These are phyloP conservation scores for Australoheros scitulus DNA, from an alignment of 2,113 vertebrate genomes.

Conservation along the genomic window DNA sequence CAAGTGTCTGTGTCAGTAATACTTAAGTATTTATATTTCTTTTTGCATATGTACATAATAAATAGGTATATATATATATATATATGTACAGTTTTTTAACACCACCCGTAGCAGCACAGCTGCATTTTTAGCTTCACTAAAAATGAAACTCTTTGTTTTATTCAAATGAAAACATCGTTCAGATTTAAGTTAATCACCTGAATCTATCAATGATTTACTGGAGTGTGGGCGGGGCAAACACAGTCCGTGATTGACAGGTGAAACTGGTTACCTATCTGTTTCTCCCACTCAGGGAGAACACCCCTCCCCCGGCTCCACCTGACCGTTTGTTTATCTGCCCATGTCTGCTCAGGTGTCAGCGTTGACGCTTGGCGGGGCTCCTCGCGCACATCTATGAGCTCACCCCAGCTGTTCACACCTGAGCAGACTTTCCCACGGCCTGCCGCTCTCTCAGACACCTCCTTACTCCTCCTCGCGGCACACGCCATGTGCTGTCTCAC, in stretches of 20 bases:
- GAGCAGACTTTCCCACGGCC: conserved; percentile 62
- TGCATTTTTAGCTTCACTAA: too few species aligned
- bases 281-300: neutral
- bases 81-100: too few species aligned
- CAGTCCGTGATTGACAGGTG: neutral
- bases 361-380: conserved; percentile 51
- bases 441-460: neutral
- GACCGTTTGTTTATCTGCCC: conserved; percentile 33
- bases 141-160: too few species aligned
- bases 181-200: neutral
- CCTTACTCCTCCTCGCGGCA: conserved; percentile 40
- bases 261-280: neutral
- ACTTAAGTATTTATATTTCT: too few species aligned
- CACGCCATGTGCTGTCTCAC: conserved; percentile 47
- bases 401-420: conserved; percentile 62
- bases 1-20: too few species aligned
- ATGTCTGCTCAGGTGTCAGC: conserved; percentile 55
- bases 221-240: neutral
- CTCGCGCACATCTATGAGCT: neutral
- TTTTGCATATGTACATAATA: too few species aligned
- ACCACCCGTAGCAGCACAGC: too few species aligned
- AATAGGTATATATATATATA: too few species aligned
- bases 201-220: neutral
- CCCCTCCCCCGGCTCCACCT: neutral
- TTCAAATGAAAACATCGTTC: neutral